Percentiles rank a stretch among this genome's conserved stretches.
These are phyloP conservation scores for Sclerodermus sp. DNA, from an alignment of 2,888 invertebrate species.

Conservation along the genomic window DNA sequence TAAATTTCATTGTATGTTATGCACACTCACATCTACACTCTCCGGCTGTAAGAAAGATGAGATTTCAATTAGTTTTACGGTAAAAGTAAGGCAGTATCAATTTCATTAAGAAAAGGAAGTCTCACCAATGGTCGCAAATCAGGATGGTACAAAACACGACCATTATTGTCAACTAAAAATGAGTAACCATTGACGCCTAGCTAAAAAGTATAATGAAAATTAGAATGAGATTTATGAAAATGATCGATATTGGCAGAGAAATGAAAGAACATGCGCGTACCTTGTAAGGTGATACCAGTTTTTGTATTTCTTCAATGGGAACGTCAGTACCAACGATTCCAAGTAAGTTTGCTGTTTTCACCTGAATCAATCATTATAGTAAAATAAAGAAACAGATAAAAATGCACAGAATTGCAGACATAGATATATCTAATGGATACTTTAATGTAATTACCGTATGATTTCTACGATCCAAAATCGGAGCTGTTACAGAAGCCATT, in stretches of 20 bases:
- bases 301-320: slow-evolving; percentile 91
- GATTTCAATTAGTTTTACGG: background rate
- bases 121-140: slow-evolving; percentile 88
- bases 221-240: background rate
- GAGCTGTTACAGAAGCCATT: slow-evolving; percentile 91
- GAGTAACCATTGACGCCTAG: slow-evolving; percentile 95
- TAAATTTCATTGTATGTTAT: background rate
- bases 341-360: slow-evolving; percentile 86
- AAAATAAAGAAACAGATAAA: slow-evolving; percentile 33
- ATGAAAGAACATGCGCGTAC: slow-evolving; percentile 56
- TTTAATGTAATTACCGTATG: slow-evolving; percentile 67
- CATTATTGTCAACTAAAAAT: slow-evolving; percentile 96
- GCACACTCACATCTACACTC: slow-evolving; percentile 47
- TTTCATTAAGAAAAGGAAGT: slow-evolving; percentile 6
- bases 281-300: slow-evolving; percentile 92
- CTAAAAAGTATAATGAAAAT: slow-evolving; percentile 57
- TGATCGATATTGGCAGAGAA: background rate
- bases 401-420: background rate
- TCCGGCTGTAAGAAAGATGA: slow-evolving; percentile 41
- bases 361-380: too few relatives aligned
- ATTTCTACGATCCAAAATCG: slow-evolving; percentile 92
- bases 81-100: slow-evolving; percentile 5
- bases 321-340: slow-evolving; percentile 98
- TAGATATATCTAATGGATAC: background rate
- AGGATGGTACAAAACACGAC: slow-evolving; percentile 94